A percentile compares a stretch with the other conserved stretches of the same genome.
Evolutionary conservation across 2,113 vertebrate genomes (phyloP).

Genomic region (Kryptolebias marmoratus): DNA sequence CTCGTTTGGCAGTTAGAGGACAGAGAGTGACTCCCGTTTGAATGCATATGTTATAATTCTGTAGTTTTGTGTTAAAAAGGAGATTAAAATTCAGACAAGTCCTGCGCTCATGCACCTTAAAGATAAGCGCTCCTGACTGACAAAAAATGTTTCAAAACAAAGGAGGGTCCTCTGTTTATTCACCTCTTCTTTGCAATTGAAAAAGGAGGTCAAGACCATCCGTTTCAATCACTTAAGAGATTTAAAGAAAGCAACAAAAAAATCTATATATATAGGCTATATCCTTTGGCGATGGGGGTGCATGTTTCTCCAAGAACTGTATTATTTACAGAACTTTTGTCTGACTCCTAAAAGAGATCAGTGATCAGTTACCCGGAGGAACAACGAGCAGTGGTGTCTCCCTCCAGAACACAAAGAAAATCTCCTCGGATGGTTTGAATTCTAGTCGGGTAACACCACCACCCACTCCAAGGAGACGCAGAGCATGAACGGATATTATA

Average conservation of each 20-base stretch:
- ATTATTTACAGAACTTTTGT: not conserved
- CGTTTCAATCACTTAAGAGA: too few species aligned
- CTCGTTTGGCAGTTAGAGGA: not conserved
- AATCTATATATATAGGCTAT: too few species aligned
- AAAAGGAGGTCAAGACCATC: too few species aligned
- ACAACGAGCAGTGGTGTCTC: not conserved
- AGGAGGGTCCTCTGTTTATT: too few species aligned
- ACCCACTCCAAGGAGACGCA: not conserved
- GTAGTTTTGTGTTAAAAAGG: too few species aligned
- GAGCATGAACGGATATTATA: not conserved
- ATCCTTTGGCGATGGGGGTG: not conserved
- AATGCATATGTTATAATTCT: not conserved
- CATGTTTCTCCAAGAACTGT: too few species aligned
- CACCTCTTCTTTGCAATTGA: too few species aligned
- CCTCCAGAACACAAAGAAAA: slow-evolving; percentile 12
- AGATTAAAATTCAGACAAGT: too few species aligned
- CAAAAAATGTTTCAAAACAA: too few species aligned
- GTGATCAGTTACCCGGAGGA: not conserved
- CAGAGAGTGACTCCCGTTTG: not conserved
- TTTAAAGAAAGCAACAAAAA: too few species aligned
- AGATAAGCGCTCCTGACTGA: too few species aligned
- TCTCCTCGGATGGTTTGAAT: slow-evolving; percentile 26
- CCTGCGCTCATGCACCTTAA: too few species aligned
- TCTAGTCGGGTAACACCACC: slow-evolving; percentile 32
- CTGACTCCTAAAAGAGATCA: not conserved